These are phyloP conservation scores for Phortica magna DNA, from an alignment of 2,888 invertebrate genomes.

Conservation along the genomic window DNA sequence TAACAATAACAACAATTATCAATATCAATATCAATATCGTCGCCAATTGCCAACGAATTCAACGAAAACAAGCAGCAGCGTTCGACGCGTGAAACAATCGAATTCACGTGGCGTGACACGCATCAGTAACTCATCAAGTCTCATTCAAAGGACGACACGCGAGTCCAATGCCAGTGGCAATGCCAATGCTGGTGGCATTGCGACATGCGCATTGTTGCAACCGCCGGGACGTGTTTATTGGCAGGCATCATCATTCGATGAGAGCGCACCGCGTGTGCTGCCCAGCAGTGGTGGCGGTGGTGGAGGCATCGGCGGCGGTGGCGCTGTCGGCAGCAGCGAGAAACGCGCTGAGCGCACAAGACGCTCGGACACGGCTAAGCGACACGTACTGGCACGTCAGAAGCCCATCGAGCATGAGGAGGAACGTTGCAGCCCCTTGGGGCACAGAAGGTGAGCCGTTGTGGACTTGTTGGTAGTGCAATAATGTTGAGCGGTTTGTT, in stretches of 20 bases:
- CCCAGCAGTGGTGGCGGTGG: slow-evolving; percentile 57
- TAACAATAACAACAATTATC: slow-evolving; percentile 46
- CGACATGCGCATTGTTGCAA: slow-evolving; percentile 79
- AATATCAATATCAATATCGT: slow-evolving; percentile 42
- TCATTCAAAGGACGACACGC: slow-evolving; percentile 73
- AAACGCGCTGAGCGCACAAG: slow-evolving; percentile 81
- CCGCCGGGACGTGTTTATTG: slow-evolving; percentile 80
- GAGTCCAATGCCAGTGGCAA: slow-evolving; percentile 68
- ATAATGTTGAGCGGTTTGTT: background rate
- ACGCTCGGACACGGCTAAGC: slow-evolving; percentile 82
- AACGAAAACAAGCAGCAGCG: slow-evolving; percentile 59
- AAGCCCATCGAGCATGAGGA: slow-evolving; percentile 86
- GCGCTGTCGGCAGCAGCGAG: slow-evolving; percentile 49
- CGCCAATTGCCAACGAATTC: slow-evolving; percentile 26
- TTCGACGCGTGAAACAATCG: slow-evolving; percentile 64
- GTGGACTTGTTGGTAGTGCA: background rate
- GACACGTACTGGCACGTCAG: slow-evolving; percentile 87
- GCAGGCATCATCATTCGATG: slow-evolving; percentile 91
- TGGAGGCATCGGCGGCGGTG: slow-evolving; percentile 45
- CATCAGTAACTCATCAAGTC: slow-evolving; percentile 72
- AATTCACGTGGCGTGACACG: slow-evolving; percentile 58
- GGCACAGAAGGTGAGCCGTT: slow-evolving; percentile 69
- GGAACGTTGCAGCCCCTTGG: slow-evolving; percentile 66
- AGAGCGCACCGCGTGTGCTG: slow-evolving; percentile 78
- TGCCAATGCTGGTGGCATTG: slow-evolving; percentile 10